Evolutionary conservation across 2,113 vertebrate species (phyloP).

Genomic region (Apaloderma vittatum): DNA sequence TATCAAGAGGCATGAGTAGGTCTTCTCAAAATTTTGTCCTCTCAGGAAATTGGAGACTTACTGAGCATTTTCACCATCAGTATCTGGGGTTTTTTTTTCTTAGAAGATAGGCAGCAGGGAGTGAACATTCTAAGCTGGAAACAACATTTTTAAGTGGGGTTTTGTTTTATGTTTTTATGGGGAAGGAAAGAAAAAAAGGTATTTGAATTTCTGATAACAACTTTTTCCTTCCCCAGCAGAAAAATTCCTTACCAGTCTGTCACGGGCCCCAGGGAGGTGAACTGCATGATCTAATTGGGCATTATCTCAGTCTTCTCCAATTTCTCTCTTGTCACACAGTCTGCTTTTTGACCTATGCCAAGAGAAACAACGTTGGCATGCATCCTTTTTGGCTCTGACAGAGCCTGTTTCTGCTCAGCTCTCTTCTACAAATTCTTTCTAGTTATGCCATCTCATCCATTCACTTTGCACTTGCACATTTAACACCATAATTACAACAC

Average conservation of each 20-base stretch:
- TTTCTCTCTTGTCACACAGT: conserved; percentile 68
- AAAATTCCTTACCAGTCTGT: conserved; percentile 36
- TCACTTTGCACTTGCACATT: conserved; percentile 35
- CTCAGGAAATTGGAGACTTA: neutral
- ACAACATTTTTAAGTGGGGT: neutral
- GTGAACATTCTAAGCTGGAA: neutral
- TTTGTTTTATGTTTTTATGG: neutral
- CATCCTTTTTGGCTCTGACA: conserved; percentile 60
- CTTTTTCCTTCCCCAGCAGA: neutral
- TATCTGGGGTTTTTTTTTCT: neutral
- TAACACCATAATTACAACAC: conserved; percentile 14
- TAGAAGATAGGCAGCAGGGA: neutral
- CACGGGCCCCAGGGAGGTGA: conserved; percentile 48
- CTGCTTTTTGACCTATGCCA: conserved; percentile 73
- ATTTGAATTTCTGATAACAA: neutral
- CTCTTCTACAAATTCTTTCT: conserved; percentile 52
- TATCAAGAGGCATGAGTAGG: neutral
- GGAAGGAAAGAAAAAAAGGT: neutral
- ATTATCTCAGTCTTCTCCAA: conserved; percentile 69
- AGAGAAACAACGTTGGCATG: conserved; percentile 70
- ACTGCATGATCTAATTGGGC: conserved; percentile 69
- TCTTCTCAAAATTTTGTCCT: neutral
- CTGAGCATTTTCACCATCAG: neutral
- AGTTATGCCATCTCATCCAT: conserved; percentile 52
- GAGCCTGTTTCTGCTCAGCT: conserved; percentile 65